Conservation (phyloP, 2,113 vertebrate species). For the Promerops cafer region DNA sequence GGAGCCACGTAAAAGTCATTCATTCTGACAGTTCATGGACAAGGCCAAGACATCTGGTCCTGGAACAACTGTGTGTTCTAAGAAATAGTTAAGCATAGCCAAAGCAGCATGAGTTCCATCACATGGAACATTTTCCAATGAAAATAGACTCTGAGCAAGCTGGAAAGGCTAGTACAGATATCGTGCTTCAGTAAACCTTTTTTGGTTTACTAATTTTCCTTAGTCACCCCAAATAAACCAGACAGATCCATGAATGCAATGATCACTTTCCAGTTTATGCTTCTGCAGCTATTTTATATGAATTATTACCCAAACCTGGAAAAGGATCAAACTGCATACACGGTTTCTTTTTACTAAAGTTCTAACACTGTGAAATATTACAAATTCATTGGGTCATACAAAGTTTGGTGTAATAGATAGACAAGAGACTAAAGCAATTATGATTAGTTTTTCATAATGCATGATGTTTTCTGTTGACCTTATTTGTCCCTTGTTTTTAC, state of each 20-base stretch:
- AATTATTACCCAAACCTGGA: not conserved
- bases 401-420: not conserved
- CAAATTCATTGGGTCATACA: not conserved
- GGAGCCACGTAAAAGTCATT: not conserved
- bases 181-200: not conserved
- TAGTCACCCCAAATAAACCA: not conserved
- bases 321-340: not conserved
- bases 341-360: not conserved
- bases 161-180: not conserved
- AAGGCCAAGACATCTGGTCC: not conserved
- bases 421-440: not conserved
- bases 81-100: not conserved
- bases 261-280: not conserved
- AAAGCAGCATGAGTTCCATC: not conserved
- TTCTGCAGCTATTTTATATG: not conserved
- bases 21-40: accelerated
- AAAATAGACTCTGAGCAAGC: not conserved
- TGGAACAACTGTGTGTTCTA: not conserved
- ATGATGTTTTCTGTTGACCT: not conserved
- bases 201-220: not conserved
- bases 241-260: not conserved
- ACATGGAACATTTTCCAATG: not conserved
- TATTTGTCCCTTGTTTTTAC: not conserved
- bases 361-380: not conserved
- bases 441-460: not conserved